A percentile compares a stretch with the other conserved stretches of the same genome.
These are phyloP conservation scores for Lasius platythorax DNA, from an alignment of 2,888 invertebrate species.

Conservation along the genomic window DNA sequence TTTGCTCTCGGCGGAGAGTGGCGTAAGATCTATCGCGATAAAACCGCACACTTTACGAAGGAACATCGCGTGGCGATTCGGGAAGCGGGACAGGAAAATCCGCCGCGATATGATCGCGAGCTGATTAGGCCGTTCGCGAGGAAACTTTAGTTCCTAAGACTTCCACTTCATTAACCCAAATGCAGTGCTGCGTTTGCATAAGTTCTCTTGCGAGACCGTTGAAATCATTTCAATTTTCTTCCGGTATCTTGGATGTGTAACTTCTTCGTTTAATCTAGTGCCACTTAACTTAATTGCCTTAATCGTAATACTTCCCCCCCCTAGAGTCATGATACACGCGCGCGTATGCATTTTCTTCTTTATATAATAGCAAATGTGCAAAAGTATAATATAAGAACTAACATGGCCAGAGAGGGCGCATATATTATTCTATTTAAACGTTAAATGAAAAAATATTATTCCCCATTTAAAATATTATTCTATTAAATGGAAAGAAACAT, in stretches of 20 bases:
- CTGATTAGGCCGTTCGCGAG: slow-evolving; percentile 59
- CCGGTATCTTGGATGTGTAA: background rate
- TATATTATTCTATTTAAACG: background rate
- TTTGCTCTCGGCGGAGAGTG: slow-evolving; percentile 1
- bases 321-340: background rate
- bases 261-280: background rate
- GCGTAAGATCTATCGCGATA: slow-evolving; percentile 34
- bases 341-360: background rate
- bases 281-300: slow-evolving; percentile 18
- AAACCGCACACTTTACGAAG: background rate
- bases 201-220: slow-evolving; percentile 48
- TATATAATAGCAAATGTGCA: background rate
- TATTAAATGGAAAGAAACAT: background rate
- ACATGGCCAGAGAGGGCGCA: background rate
- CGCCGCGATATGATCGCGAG: slow-evolving; percentile 48
- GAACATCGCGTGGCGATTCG: background rate
- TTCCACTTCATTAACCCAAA: slow-evolving; percentile 57
- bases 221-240: slow-evolving; percentile 42
- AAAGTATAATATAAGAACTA: background rate
- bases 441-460: too few relatives aligned
- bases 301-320: background rate
- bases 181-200: slow-evolving; percentile 42
- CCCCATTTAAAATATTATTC: too few relatives aligned
- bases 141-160: slow-evolving; percentile 54
- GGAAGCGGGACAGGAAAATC: slow-evolving; percentile 29